These are phyloP conservation scores for Vanessa tameamea DNA, from an alignment of 1,140 invertebrate genomes.

Conservation along the genomic window DNA sequence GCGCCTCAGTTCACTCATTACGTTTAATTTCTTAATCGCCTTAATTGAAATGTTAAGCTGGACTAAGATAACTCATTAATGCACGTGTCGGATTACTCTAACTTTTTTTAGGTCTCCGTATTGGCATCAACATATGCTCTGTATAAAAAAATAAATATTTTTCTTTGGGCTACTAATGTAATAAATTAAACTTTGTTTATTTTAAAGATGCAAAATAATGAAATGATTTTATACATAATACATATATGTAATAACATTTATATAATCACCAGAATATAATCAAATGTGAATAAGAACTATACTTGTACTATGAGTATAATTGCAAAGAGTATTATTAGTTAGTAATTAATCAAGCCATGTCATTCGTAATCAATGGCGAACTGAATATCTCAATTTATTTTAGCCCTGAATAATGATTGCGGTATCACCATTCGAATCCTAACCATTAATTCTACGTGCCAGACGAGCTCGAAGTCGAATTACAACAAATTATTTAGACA, in stretches of 20 bases:
- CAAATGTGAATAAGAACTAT: neutral
- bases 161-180: neutral
- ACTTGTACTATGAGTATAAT: constrained; percentile 34
- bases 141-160: constrained; percentile 28
- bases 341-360: constrained; percentile 47
- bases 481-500: neutral
- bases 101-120: constrained; percentile 9
- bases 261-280: neutral
- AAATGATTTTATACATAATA: no score
- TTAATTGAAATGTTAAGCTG: constrained; percentile 73
- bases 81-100: constrained; percentile 46
- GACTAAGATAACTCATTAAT: constrained; percentile 63
- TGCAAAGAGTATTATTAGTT: constrained; percentile 40
- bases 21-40: constrained; percentile 71
- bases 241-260: no score
- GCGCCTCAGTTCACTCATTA: constrained; percentile 58
- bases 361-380: constrained; percentile 40
- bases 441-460: constrained; percentile 29
- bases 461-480: constrained; percentile 5
- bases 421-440: constrained; percentile 20
- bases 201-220: no score
- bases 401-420: constrained; percentile 27
- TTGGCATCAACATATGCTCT: constrained; percentile 9
- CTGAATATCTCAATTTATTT: constrained; percentile 48
- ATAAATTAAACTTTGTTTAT: no score